Evolutionary conservation across 2,797 vertebrate species (phyloP).

Genomic region (Petrocephalus schoutedeni): DNA sequence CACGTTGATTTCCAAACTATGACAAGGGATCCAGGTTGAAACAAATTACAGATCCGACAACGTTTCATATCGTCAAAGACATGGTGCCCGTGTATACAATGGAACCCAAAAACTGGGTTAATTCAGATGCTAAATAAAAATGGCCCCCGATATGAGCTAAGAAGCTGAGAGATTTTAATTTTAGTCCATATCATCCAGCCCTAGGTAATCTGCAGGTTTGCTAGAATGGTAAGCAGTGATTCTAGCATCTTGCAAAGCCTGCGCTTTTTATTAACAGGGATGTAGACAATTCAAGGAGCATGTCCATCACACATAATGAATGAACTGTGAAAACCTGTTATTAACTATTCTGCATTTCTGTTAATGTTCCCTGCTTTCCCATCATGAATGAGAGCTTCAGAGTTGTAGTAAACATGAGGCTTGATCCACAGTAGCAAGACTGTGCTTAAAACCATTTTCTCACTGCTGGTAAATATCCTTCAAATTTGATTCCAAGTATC

Average conservation of each 20-base stretch:
- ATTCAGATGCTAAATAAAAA: no score
- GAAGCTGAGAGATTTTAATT: no score
- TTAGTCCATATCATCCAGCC: no score
- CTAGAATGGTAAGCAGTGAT: neutral
- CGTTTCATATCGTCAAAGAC: no score
- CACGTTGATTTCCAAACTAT: no score
- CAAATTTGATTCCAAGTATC: slow-evolving; percentile 26
- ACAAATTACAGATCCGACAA: no score
- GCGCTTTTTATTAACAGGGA: neutral
- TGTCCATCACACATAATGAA: neutral
- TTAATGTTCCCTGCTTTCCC: neutral
- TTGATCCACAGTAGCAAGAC: neutral
- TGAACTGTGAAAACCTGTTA: neutral
- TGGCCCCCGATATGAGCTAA: no score
- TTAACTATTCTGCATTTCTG: neutral
- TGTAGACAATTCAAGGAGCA: neutral
- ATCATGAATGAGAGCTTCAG: neutral
- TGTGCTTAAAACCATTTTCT: neutral
- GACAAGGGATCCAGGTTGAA: no score
- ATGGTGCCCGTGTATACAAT: no score
- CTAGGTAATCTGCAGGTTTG: neutral
- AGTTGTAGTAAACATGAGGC: neutral
- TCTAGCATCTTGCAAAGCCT: neutral
- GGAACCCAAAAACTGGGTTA: no score
- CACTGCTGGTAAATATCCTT: neutral